Evolutionary conservation across 2,888 invertebrate genomes (phyloP), one percentile per base, ranked within the genome.

Genomic region (Brachyopa scutellaris): DNA sequence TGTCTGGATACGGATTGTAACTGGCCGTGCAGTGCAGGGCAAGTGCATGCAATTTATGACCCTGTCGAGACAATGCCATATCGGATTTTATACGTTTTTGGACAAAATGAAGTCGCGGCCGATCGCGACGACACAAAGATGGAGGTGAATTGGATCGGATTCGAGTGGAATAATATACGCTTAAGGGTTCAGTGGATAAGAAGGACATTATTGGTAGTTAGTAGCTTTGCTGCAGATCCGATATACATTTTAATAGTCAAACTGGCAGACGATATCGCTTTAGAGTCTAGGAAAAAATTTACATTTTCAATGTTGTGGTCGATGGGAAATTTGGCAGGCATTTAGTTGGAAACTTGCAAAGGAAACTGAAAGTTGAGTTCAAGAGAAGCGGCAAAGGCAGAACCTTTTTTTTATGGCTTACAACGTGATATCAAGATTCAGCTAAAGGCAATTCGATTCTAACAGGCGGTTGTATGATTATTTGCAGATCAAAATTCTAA

Each of bases 1-100:
- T 62, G 55, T 40, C 26, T 53, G 45, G 55, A 55, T 40, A 33
- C 61, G 45, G 55, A 55, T 38, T 45, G 66, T 53, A 64, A 51
- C 19, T 67, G 67, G 55, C 33, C 33, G 3, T 26, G 61, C 45
- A 67, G 57, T 62, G 45, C 76, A 72, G 66, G 77, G 61, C 77
- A 82, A 82, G 77, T 82, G 82, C 77, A 55, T 47, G 29, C 70
- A 82, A 82, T 82, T 82, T 82, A 82, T 82, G 82, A 82, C 77
- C 82, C 77, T 55, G 70, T 72, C 82, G 82, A 82, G 82, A 82
- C 82, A 82, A 82, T 82, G 77, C 82, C 82, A 70, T 82, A 82
- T 77, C 82, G 82, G 70, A 77, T 77, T 70, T 77, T 70, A 61
- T 72, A 77, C 82, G 70, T 23, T 77, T 82, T 77, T 77, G 82